Conservation (phyloP, 2,797 vertebrate genomes). For the Gymnothorax reevesii region DNA sequence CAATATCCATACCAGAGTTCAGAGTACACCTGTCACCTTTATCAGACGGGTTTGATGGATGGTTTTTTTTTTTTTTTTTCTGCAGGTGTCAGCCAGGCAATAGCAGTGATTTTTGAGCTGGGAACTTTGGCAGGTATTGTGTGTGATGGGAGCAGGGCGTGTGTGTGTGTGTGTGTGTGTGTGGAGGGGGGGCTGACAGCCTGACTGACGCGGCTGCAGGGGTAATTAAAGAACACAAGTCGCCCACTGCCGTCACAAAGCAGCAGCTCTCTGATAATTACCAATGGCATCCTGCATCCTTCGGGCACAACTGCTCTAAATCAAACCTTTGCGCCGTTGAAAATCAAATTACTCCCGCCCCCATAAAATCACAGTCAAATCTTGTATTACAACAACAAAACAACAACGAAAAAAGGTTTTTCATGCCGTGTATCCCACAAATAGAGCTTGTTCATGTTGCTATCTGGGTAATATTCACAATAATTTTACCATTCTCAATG, state of each 20-base stretch:
- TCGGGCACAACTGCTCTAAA: slow-evolving; percentile 10
- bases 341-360: not conserved
- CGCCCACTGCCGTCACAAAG: not conserved
- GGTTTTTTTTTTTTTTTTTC: not conserved
- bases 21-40: not conserved
- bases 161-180: too few relatives aligned
- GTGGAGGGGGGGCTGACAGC: not conserved
- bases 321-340: not conserved
- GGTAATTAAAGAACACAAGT: slow-evolving; percentile 7
- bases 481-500: not conserved
- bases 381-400: not conserved
- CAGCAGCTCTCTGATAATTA: not conserved
- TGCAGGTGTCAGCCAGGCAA: not conserved
- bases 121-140: not conserved
- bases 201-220: not conserved
- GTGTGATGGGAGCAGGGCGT: not conserved
- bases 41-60: not conserved
- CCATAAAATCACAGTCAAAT: not conserved
- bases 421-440: not conserved
- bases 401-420: not conserved
- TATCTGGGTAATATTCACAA: not conserved
- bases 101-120: not conserved
- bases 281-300: not conserved
- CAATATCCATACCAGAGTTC: not conserved
- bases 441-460: not conserved